Base-by-base conservation (phyloP, 1,140 invertebrate species). In the Euwallacea fornicatus region DNA sequence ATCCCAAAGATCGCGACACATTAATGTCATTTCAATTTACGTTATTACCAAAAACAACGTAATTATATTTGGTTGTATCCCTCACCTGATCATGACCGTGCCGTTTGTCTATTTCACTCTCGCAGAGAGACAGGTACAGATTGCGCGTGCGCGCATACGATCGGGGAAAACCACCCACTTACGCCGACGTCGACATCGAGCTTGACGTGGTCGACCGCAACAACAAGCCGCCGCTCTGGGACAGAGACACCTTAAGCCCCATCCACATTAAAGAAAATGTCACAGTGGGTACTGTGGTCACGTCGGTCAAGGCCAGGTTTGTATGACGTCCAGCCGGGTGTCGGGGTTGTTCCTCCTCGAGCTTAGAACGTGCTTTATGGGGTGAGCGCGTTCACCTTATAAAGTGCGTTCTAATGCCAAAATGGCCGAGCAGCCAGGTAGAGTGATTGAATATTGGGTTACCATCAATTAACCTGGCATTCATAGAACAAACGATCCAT, bases 211-310 rank as follows among this genome's bases (percentile, higher is more conserved):
- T 97, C 87, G 94, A 96, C 90, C 92, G 93, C 86, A 95, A 96
- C 89, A 96, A 96, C 91, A 96, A 96, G 88, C 94, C 95, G 83
- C 95, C 95, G 84, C 88, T 95, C 83, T 97, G 94, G 94, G 93
- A 96, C 87, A 88, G 88, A 84, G 89, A 87, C 85, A 88, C 93
- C 85, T 97, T 97, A 89, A 93, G 94, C 86, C 94, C 94, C 86
- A 94, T 94, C 88, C 91, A 92, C 89, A 93, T 97, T 88, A 92
- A 91, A 89, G 95, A 97, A 92, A 96, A 96, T 92, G 93, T 96
- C 88, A 95, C 93, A 89, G 93, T 96, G 88, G 93, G 95, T 90
- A 95, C 93, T 86, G 90, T 94, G 89, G 93, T 97, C 88, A 95
- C 93, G 86, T 91, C 93, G 85, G 90, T 96, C 84, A 96, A 95